Conservation (phyloP, 2,113 vertebrate genomes). For the Spermophilus dauricus region DNA sequence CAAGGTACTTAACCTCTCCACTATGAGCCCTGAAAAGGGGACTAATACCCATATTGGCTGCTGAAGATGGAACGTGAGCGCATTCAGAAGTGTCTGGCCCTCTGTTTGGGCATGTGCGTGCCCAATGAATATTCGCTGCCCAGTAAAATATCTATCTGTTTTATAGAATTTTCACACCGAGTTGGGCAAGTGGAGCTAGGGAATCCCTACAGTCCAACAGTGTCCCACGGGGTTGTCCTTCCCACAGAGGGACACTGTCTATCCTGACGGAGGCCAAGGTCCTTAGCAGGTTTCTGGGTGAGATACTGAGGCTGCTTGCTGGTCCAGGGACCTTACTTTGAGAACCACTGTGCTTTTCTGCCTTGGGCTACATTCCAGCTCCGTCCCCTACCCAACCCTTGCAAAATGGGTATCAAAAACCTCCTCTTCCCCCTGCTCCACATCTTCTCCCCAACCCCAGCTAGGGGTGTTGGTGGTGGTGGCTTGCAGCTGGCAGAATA, state of each 20-base stretch:
- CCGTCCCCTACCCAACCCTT: neutral
- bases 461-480: neutral
- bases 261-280: neutral
- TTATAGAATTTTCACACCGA: neutral
- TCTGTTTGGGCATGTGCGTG: no score
- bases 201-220: neutral
- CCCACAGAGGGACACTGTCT: neutral
- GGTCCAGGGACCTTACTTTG: neutral
- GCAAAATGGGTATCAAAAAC: neutral
- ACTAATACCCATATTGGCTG: neutral
- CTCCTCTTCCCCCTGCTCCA: neutral
- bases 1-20: neutral
- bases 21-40: neutral
- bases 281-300: neutral
- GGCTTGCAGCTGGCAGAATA: neutral
- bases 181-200: neutral
- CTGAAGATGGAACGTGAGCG: neutral
- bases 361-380: neutral
- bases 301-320: neutral
- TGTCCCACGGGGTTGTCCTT: neutral
- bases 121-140: neutral
- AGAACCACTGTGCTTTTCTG: neutral
- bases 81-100: neutral
- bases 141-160: neutral
- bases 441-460: neutral